A percentile compares a stretch with the other conserved stretches of the same genome.
Conservation (phyloP, 2,797 vertebrate species). For the Ciconia nigra region DNA sequence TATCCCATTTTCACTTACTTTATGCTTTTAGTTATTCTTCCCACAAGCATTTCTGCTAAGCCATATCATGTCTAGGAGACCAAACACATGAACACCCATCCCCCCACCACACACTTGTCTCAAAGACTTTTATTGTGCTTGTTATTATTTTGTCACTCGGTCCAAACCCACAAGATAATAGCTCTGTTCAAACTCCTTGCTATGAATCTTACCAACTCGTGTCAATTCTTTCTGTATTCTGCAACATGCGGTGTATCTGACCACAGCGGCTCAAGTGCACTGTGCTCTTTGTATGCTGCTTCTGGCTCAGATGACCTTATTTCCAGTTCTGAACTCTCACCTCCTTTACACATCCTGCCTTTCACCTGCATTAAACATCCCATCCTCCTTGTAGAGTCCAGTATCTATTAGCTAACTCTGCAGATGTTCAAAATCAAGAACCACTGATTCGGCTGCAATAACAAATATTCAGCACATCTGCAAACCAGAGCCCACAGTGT, state of each 20-base stretch:
- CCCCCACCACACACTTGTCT: not conserved
- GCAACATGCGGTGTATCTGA: accelerated
- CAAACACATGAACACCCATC: not conserved
- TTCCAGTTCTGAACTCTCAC: not conserved
- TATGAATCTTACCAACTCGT: not conserved
- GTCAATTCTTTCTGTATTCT: not conserved
- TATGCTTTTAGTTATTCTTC: not conserved
- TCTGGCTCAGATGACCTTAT: not conserved
- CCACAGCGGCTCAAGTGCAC: accelerated
- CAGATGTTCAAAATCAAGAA: not conserved
- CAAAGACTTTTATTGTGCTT: not conserved
- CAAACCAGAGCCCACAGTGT: not conserved
- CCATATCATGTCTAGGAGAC: not conserved
- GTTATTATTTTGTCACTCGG: not conserved
- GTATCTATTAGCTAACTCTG: not conserved
- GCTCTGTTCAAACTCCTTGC: not conserved
- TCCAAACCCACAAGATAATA: not conserved
- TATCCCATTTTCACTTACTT: not conserved
- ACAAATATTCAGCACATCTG: not conserved
- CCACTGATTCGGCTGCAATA: not conserved
- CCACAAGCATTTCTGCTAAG: not conserved
- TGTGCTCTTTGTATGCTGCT: not conserved
- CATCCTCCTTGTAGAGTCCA: not conserved
- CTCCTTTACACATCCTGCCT: not conserved
- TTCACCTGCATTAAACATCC: not conserved